phyloP scores from a whole-genome alignment of 2,113 vertebrate genomes.

The Pseudorasbora parva region DNA sequence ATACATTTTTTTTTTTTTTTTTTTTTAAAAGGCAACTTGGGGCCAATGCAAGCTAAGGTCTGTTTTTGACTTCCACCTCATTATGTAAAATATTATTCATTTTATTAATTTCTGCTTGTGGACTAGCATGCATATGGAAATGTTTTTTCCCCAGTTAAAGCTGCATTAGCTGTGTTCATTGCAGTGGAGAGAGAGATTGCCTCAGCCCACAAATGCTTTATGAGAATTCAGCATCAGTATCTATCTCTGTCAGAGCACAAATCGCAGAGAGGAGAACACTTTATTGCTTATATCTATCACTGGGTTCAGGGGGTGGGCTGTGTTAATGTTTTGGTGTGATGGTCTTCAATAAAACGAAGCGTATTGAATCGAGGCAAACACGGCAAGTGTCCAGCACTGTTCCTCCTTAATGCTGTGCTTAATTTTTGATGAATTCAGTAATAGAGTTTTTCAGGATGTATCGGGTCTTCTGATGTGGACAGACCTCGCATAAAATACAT shows the following conservation, averaged over 20 bases:
- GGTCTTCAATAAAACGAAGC: constrained; percentile 47
- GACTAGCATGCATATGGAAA: constrained; percentile 36
- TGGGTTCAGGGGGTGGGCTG: constrained; percentile 55
- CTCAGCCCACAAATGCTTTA: constrained; percentile 62
- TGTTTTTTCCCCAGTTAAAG: constrained; percentile 26
- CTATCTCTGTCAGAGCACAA: constrained; percentile 72
- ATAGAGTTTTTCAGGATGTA: constrained; percentile 67
- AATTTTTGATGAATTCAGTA: constrained; percentile 76
- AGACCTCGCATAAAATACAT: constrained; percentile 65
- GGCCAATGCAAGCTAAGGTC: constrained; percentile 16
- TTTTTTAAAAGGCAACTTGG: neutral
- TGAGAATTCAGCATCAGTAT: constrained; percentile 71
- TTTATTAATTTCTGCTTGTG: constrained; percentile 21
- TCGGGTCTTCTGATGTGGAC: constrained; percentile 64
- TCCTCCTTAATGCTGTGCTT: constrained; percentile 61
- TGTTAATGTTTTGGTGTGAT: constrained; percentile 53
- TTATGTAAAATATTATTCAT: constrained; percentile 36
- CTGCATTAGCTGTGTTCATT: constrained; percentile 27
- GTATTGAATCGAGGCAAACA: constrained; percentile 56
- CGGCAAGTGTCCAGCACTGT: constrained; percentile 52
- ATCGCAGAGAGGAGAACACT: constrained; percentile 74
- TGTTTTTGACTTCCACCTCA: constrained; percentile 13
- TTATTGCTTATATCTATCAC: constrained; percentile 79
- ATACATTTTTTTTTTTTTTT: too few species aligned
- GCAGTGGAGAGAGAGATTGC: constrained; percentile 16